Evolutionary conservation across 1,140 invertebrate genomes (phyloP), one percentile per base, ranked within the genome.

Genomic region (Phortica variegata): DNA sequence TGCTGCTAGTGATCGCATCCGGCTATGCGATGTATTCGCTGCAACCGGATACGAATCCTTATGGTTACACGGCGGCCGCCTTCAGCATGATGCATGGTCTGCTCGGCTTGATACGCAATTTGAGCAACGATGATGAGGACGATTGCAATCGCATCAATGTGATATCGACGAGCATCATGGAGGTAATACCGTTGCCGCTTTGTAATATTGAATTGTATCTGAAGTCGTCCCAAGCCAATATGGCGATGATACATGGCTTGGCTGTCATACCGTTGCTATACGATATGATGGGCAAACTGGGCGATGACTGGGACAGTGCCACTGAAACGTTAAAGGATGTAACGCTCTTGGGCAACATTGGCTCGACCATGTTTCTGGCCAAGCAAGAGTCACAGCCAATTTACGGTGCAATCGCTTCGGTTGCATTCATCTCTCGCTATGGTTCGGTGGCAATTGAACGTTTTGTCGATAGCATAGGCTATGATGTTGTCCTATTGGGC

Each of bases 251-350:
- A 4, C 61, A 61, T 20, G 42, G 17, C 3, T 5, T 71, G n/a
- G 57, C 62, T 6, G 21, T 70, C 0, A 59, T 70, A 15, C 47
- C 61, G 8, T 31, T 71, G 12, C 16, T 70, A 3, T 70, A 71
- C 16, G 60, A 70, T 41, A 31, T 61, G 12, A 37, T 61, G 39
- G 52, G 49, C 1, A 63, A 57, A 21, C 5, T 66, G 18, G 42
- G 39, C 10, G 58, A 60, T 10, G 66, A 65, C 1, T 54, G 34
- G 26, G 58, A 56, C 32, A 23, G 20, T 2, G 34, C 47, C n/a
- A 61, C 49, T 3, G 50, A 55, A 3, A 49, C 39, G 7, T 46
- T 68, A 0, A 69, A 61, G 47, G 66, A 70, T 42, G 1, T 72
- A 0, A 54, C 62, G 2, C 23, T 72, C 12, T n/a, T 68, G 13